Conservation (phyloP, 2,113 vertebrate species). For the Tretioscincus oriximinensis region DNA sequence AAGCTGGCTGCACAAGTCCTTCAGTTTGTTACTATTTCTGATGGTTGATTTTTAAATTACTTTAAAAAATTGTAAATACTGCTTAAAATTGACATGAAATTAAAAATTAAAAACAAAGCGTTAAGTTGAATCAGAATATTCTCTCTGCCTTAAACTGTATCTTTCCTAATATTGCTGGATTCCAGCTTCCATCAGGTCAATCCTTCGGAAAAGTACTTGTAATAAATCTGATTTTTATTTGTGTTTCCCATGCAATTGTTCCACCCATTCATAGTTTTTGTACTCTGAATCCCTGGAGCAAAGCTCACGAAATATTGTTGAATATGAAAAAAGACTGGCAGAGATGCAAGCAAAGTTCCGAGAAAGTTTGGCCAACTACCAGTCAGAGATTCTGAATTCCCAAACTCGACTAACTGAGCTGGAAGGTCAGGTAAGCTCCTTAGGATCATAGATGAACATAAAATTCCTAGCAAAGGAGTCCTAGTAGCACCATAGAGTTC, state of each 20-base stretch:
- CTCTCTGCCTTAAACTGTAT: background rate
- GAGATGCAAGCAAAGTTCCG: slow-evolving; percentile 44
- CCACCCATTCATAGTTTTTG: slow-evolving; percentile 54
- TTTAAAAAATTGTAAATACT: too few relatives aligned
- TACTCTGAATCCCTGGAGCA: slow-evolving; percentile 62
- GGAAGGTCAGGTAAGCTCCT: slow-evolving; percentile 79
- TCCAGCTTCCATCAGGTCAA: background rate
- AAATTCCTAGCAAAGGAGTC: too few relatives aligned
- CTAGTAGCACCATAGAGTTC: too few relatives aligned
- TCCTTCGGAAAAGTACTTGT: background rate
- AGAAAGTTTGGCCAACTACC: slow-evolving; percentile 43
- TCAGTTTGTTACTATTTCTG: too few relatives aligned
- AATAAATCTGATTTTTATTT: background rate
- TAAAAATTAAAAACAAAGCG: background rate
- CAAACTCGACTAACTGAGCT: slow-evolving; percentile 74
- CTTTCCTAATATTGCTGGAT: background rate
- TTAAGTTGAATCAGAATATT: too few relatives aligned
- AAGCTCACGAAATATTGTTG: slow-evolving; percentile 25
- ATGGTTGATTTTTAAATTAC: too few relatives aligned
- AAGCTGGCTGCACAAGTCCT: background rate
- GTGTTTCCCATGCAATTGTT: background rate
- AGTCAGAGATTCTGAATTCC: slow-evolving; percentile 58
- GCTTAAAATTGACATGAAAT: too few relatives aligned
- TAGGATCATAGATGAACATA: too few relatives aligned
- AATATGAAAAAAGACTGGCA: slow-evolving; percentile 49